A percentile compares a stretch with the other conserved stretches of the same genome.
Evolutionary conservation across 2,888 invertebrate genomes (phyloP).

Genomic region (Urechis unicinctus): DNA sequence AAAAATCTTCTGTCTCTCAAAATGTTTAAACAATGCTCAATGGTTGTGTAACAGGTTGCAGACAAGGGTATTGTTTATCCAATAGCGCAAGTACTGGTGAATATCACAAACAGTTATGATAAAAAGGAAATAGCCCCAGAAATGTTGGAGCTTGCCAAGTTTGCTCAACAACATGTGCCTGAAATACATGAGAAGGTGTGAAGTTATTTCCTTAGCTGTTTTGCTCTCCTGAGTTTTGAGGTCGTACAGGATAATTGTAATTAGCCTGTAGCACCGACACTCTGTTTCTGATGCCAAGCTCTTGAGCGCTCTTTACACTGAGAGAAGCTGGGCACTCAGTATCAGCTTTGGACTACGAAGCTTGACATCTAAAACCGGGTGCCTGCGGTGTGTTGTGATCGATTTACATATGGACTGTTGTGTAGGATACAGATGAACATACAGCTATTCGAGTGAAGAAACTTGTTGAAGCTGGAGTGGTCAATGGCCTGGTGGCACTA

Average conservation of each 20-base stretch:
- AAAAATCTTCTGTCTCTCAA: neutral
- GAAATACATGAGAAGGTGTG: conserved; percentile 68
- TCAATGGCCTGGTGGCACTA: conserved; percentile 79
- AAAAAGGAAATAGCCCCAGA: conserved; percentile 94
- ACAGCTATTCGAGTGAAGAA: conserved; percentile 62
- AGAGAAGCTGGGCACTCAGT: too few species aligned
- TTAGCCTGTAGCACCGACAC: too few species aligned
- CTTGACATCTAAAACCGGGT: neutral
- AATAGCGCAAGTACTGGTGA: conserved; percentile 86
- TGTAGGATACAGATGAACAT: conserved; percentile 41
- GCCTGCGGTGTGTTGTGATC: neutral
- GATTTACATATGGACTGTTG: neutral
- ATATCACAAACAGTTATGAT: conserved; percentile 95
- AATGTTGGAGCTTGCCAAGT: conserved; percentile 95
- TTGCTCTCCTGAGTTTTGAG: too few species aligned
- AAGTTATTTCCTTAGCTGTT: neutral
- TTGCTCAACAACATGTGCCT: conserved; percentile 98
- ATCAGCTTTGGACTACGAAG: too few species aligned
- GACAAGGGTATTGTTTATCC: conserved; percentile 44
- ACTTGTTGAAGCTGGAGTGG: conserved; percentile 80
- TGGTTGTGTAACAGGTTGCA: conserved; percentile 11
- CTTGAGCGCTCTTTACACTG: too few species aligned
- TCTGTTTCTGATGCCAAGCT: too few species aligned
- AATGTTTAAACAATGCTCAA: neutral
- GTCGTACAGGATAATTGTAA: too few species aligned